phyloP scores from a whole-genome alignment of 2,797 vertebrate genomes.

The Chaunax sp. region DNA sequence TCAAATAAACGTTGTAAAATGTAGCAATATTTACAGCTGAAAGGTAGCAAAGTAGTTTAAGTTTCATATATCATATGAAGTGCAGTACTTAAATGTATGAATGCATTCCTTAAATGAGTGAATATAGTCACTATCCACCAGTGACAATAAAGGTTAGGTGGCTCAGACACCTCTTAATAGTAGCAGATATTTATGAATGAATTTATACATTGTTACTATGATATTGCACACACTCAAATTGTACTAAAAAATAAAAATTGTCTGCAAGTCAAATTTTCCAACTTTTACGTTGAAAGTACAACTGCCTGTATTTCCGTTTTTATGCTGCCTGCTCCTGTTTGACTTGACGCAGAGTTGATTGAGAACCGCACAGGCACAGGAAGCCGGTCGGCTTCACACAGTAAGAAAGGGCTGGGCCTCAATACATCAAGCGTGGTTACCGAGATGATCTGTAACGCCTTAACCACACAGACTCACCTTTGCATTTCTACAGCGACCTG shows the following conservation, averaged over 20 bases:
- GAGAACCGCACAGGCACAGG: conserved; percentile 72
- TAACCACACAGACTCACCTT: neutral
- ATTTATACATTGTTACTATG: too few species aligned
- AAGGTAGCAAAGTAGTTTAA: too few species aligned
- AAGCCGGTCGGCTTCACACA: conserved; percentile 80
- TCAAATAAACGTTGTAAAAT: too few species aligned
- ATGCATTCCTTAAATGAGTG: too few species aligned
- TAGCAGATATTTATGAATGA: too few species aligned
- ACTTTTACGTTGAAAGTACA: conserved; percentile 42
- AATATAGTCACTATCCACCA: too few species aligned
- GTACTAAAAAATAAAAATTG: too few species aligned
- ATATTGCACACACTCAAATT: too few species aligned
- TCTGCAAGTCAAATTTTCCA: neutral
- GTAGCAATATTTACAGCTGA: too few species aligned
- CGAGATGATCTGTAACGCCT: conserved; percentile 2
- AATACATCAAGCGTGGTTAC: conserved; percentile 15
- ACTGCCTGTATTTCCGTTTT: conserved; percentile 21
- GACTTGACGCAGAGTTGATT: conserved; percentile 44
- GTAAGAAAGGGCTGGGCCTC: conserved; percentile 70
- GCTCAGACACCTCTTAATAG: too few species aligned
- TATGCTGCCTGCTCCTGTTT: neutral
- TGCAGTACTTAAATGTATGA: neutral
- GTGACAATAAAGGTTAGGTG: too few species aligned
- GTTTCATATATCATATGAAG: too few species aligned
- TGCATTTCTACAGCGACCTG: neutral